These are phyloP conservation scores for Odocoileus virginianus DNA, from an alignment of 2,113 vertebrate species.

Conservation along the genomic window DNA sequence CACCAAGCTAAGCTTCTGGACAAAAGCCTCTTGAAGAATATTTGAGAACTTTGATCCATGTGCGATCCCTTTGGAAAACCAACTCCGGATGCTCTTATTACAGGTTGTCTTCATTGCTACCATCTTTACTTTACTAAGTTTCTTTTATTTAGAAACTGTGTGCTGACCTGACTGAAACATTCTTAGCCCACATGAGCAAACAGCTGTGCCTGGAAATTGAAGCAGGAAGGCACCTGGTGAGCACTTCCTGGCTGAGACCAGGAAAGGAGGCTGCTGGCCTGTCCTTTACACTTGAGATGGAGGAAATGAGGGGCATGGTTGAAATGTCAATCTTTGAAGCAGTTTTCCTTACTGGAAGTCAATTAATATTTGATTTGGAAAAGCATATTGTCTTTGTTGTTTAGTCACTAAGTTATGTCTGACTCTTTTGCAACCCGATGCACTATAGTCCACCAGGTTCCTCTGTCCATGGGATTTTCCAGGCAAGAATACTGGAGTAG, in stretches of 20 bases:
- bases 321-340: not conserved
- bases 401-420: not conserved
- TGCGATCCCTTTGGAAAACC: conserved; percentile 35
- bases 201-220: not conserved
- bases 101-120: not conserved
- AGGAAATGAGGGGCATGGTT: not conserved
- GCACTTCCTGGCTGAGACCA: not conserved
- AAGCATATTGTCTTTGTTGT: not conserved
- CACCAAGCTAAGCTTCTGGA: not conserved
- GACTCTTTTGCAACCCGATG: not conserved
- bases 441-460: not conserved
- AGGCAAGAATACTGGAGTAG: not conserved
- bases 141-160: conserved; percentile 48
- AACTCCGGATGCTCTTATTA: not conserved
- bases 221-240: not conserved
- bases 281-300: rapidly evolving
- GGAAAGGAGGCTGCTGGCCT: not conserved
- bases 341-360: not conserved
- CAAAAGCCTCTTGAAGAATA: conserved; percentile 47
- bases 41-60: conserved; percentile 40
- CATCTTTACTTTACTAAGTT: not conserved
- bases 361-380: not conserved
- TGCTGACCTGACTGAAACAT: conserved; percentile 37
- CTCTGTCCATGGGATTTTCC: not conserved
- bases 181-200: conserved; percentile 3